These are phyloP conservation scores for Digitonthophagus gazella DNA, from an alignment of 2,888 invertebrate genomes.

Conservation along the genomic window DNA sequence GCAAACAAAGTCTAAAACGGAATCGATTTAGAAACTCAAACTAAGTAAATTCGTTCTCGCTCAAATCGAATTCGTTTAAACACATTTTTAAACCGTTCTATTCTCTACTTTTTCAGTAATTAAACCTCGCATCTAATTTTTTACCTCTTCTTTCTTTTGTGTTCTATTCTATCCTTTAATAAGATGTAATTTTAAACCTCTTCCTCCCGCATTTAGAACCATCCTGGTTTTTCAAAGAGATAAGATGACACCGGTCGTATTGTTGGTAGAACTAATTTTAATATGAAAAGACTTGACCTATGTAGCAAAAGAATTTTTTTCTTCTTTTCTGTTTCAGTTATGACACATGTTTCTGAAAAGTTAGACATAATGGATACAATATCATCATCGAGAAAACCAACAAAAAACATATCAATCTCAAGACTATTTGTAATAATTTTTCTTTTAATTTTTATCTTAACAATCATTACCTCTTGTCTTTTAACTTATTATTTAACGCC, in stretches of 20 bases:
- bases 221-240: background rate
- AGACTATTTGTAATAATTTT: conserved; percentile 63
- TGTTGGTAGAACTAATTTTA: background rate
- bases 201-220: background rate
- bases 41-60: too few relatives aligned
- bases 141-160: too few relatives aligned
- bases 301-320: too few relatives aligned
- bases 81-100: too few relatives aligned
- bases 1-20: background rate
- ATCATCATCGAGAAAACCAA: conserved; percentile 62
- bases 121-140: too few relatives aligned
- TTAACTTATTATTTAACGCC: conserved; percentile 75
- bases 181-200: background rate
- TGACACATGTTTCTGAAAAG: conserved; percentile 40
- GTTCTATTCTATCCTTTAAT: too few relatives aligned
- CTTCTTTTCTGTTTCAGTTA: conserved; percentile 26
- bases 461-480: conserved; percentile 68
- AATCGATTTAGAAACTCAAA: too few relatives aligned
- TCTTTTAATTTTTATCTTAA: conserved; percentile 62
- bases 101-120: too few relatives aligned
- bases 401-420: conserved; percentile 63
- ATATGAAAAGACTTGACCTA: background rate
- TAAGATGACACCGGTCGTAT: background rate
- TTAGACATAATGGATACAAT: conserved; percentile 39
- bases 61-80: too few relatives aligned